These are phyloP conservation scores for Sarcoramphus papa DNA, from an alignment of 2,797 vertebrate species.

Conservation along the genomic window DNA sequence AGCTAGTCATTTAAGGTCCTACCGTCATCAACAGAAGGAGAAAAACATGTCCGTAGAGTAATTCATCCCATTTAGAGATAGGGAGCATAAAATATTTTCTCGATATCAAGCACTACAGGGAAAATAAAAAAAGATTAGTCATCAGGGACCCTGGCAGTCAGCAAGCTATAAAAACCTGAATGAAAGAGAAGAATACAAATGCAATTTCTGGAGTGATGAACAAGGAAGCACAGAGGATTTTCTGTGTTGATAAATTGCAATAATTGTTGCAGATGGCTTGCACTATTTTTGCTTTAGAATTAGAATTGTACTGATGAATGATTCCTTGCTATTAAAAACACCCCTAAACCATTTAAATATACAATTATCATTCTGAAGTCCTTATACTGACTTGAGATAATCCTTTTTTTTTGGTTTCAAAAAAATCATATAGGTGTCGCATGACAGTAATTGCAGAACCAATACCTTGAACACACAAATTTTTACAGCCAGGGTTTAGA, in stretches of 20 bases:
- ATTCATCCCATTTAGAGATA: background rate
- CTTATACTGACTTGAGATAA: background rate
- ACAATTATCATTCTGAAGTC: background rate
- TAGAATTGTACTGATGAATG: background rate
- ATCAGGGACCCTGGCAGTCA: background rate
- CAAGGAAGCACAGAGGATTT: slow-evolving; percentile 27
- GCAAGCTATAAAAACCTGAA: slow-evolving; percentile 16
- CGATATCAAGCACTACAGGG: background rate
- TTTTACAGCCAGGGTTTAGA: background rate
- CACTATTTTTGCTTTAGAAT: background rate
- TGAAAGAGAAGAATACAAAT: slow-evolving; percentile 11
- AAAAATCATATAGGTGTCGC: background rate
- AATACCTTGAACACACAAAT: background rate
- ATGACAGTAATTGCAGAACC: background rate
- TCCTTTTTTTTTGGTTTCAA: background rate
- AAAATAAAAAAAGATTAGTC: background rate
- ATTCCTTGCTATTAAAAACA: background rate
- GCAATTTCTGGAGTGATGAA: slow-evolving; percentile 8
- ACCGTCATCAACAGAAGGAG: background rate
- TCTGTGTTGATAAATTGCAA: background rate
- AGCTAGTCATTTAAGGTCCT: background rate
- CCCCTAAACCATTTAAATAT: background rate
- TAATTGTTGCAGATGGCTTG: slow-evolving; percentile 30
- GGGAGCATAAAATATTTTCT: background rate
- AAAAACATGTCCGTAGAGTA: background rate